These are phyloP conservation scores for Siderastrea radians DNA, from an alignment of 92 coral and sea anemone genomes.

Conservation along the genomic window DNA sequence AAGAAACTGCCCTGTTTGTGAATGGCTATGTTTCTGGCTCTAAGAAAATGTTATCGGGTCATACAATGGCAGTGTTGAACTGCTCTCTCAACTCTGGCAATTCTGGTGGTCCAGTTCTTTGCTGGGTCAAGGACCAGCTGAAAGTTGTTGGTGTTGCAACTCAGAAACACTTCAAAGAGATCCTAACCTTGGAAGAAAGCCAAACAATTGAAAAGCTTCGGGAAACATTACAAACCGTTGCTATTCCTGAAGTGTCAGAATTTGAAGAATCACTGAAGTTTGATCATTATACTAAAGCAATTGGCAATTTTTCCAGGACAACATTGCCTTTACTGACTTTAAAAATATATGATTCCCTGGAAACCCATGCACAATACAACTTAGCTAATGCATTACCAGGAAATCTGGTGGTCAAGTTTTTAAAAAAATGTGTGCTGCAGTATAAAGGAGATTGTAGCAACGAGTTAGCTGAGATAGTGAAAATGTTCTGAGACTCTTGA, in stretches of 20 bases:
- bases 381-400: not conserved
- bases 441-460: not conserved
- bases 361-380: constrained; percentile 1
- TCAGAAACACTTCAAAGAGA: constrained; percentile 30
- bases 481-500: not conserved
- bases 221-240: not conserved
- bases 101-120: constrained; percentile 28
- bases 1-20: constrained; percentile 6
- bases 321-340: not conserved
- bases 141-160: constrained; percentile 28
- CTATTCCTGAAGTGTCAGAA: not conserved
- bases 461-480: not conserved
- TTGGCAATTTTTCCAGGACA: not conserved
- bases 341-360: constrained; percentile 16
- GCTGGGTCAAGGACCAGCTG: not conserved
- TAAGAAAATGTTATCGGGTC: not conserved
- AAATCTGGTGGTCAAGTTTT: not conserved
- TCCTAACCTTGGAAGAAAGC: not conserved
- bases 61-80: not conserved
- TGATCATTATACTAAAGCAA: not conserved
- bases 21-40: constrained; percentile 27
- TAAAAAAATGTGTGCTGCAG: not conserved
- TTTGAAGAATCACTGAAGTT: not conserved
- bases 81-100: constrained; percentile 26
- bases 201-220: not conserved